Conservation (phyloP, 2,888 invertebrate species). For the Emesis furor region DNA sequence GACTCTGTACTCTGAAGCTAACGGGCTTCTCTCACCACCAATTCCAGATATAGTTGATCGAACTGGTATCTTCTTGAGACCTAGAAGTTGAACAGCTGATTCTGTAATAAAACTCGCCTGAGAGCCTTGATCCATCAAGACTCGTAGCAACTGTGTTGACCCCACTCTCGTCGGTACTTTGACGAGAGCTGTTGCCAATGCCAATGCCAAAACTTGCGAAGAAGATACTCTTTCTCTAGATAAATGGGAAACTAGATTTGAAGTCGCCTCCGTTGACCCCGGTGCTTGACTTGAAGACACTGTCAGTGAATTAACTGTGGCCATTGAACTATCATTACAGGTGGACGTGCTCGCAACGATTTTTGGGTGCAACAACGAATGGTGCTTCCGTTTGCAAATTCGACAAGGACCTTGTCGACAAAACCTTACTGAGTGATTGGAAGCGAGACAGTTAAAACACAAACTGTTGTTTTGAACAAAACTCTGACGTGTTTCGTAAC, state of each 20-base stretch:
- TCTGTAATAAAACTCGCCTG: too few species aligned
- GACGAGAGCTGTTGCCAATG: slow-evolving; percentile 27
- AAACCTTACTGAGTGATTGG: slow-evolving; percentile 7
- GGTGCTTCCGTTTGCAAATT: slow-evolving; percentile 15
- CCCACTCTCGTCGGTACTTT: slow-evolving; percentile 1
- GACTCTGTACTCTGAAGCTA: neutral
- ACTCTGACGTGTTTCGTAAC: slow-evolving; percentile 1
- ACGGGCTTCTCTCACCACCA: neutral
- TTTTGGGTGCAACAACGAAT: slow-evolving; percentile 24
- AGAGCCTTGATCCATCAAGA: slow-evolving; percentile 3
- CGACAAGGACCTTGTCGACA: slow-evolving; percentile 24
- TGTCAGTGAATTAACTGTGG: neutral
- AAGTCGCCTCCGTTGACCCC: neutral
- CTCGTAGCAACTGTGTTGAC: slow-evolving; percentile 16
- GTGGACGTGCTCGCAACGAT: neutral
- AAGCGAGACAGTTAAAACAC: slow-evolving; percentile 23
- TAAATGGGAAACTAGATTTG: neutral
- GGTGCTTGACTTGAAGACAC: neutral
- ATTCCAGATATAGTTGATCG: neutral
- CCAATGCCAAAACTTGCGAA: neutral
- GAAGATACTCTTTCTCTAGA: neutral
- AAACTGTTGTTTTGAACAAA: slow-evolving; percentile 21
- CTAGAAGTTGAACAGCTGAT: too few species aligned
- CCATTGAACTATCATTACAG: neutral
- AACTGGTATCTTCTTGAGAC: too few species aligned